Percentiles rank a stretch among this genome's conserved stretches.
These are phyloP conservation scores for Terrapene triunguis DNA, from an alignment of 2,113 vertebrate species.

Conservation along the genomic window DNA sequence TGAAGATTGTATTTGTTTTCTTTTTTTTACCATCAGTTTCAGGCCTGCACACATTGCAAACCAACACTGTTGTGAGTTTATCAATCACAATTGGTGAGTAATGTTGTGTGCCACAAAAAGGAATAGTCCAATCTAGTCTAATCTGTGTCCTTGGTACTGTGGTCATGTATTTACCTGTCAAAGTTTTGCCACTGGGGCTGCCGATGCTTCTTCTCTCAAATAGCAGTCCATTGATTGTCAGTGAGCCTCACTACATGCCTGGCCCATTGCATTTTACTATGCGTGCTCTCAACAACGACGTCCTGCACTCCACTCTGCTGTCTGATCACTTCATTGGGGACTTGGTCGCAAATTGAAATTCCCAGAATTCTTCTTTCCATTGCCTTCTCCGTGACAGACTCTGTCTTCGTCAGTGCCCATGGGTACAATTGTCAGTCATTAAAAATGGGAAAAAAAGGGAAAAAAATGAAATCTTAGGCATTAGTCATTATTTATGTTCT, in stretches of 20 bases:
- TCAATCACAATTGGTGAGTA: fast-evolving
- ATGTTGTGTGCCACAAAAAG: background rate
- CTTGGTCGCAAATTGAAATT: too few species aligned
- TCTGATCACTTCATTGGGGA: too few species aligned
- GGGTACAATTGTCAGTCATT: too few species aligned
- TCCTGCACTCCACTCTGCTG: too few species aligned
- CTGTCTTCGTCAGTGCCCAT: too few species aligned
- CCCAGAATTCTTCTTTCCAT: too few species aligned
- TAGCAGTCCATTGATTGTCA: background rate
- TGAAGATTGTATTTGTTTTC: background rate
- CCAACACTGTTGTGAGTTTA: fast-evolving
- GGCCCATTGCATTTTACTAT: too few species aligned
- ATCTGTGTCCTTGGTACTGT: background rate
- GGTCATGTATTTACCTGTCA: fast-evolving
- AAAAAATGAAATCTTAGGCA: too few species aligned
- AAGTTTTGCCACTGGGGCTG: fast-evolving
- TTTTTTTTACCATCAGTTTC: background rate
- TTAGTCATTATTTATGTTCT: background rate
- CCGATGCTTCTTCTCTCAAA: background rate
- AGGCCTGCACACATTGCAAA: background rate
- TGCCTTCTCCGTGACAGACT: too few species aligned
- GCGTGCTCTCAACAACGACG: too few species aligned
- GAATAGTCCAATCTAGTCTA: background rate
- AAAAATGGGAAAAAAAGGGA: too few species aligned
- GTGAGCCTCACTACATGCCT: too few species aligned